Evolutionary conservation across 2,888 invertebrate genomes (phyloP).

Genomic region (Sarcophaga carnaria): DNA sequence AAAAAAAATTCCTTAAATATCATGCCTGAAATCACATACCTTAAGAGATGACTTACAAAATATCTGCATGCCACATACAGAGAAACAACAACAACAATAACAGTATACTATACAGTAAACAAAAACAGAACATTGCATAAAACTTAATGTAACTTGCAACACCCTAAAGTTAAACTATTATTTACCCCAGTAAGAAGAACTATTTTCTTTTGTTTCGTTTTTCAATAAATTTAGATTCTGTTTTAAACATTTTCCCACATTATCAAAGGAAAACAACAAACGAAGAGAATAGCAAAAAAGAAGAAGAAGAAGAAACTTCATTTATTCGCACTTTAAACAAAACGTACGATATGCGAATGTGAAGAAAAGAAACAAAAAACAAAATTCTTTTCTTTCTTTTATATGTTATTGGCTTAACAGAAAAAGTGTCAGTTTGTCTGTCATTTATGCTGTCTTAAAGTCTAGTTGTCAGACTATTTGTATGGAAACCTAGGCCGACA

Average conservation of each 20-base stretch:
- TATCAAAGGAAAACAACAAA: not conserved
- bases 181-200: constrained; percentile 39
- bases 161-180: constrained; percentile 29
- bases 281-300: not conserved
- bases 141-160: constrained; percentile 45
- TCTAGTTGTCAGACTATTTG: constrained; percentile 12
- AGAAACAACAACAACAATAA: not conserved
- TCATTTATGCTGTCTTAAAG: not conserved
- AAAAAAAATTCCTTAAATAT: not conserved
- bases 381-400: not conserved
- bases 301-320: constrained; percentile 26
- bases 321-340: constrained; percentile 64
- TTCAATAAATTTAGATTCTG: not conserved
- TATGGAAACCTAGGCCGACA: not conserved
- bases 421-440: not conserved
- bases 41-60: constrained; percentile 23
- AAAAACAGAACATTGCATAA: constrained; percentile 6
- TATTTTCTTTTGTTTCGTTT: not conserved
- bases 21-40: constrained; percentile 42
- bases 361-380: constrained; percentile 22
- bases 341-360: constrained; percentile 31
- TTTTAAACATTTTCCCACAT: constrained; percentile 54
- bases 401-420: not conserved
- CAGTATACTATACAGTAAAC: not conserved
- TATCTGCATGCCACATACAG: not conserved